phyloP scores from a whole-genome alignment of 2,797 vertebrate genomes.

The Decapterus maruadsi region DNA sequence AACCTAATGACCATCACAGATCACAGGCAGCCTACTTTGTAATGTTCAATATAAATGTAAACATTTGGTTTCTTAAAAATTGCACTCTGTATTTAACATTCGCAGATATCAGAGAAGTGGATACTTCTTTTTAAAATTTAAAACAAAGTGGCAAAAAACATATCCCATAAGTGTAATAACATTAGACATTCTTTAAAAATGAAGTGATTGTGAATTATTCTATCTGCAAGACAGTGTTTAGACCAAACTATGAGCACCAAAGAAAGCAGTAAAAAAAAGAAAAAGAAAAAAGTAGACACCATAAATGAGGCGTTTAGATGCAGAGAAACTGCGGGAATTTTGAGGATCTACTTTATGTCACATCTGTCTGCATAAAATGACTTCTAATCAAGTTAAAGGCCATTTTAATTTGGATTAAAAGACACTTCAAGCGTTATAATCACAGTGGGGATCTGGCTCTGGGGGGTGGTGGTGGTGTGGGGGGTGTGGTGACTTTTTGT shows the following conservation, averaged over 20 bases:
- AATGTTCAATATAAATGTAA: neutral
- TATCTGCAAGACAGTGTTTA: neutral
- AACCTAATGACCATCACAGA: neutral
- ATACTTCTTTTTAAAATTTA: too few relatives aligned
- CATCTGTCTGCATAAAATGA: neutral
- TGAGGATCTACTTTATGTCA: neutral
- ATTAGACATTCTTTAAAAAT: neutral
- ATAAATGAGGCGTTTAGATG: neutral
- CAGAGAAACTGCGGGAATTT: constrained; percentile 20
- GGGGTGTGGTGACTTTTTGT: constrained; percentile 74
- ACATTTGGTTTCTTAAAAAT: neutral
- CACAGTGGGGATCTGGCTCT: constrained; percentile 23
- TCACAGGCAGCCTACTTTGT: neutral
- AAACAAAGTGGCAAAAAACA: too few relatives aligned
- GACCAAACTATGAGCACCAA: neutral
- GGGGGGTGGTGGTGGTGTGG: constrained; percentile 15
- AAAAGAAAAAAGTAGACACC: neutral
- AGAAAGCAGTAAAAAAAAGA: neutral
- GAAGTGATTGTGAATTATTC: neutral
- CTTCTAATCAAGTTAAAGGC: neutral
- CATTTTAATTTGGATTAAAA: constrained; percentile 22
- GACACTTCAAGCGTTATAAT: constrained; percentile 14
- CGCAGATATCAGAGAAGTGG: too few relatives aligned
- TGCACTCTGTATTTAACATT: neutral
- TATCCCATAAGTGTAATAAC: neutral